phyloP scores from a whole-genome alignment of 2,888 invertebrate genomes.

The Gastrophysa polygoni region DNA sequence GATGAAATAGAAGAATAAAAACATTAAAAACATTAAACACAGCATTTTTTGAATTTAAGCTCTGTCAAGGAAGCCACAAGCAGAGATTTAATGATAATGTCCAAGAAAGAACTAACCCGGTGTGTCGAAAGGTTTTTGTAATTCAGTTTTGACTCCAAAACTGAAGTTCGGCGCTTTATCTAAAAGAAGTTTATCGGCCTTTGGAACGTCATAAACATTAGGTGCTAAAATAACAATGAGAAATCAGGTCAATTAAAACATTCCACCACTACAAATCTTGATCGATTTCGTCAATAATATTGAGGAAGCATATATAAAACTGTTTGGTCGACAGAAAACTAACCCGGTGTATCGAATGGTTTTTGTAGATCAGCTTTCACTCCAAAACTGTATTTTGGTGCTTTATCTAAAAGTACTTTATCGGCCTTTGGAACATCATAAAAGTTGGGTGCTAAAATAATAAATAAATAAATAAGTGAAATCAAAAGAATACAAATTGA shows the following conservation, averaged over 20 bases:
- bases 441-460: constrained; percentile 61
- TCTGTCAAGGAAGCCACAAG: no score
- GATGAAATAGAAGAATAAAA: no score
- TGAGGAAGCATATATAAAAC: not conserved
- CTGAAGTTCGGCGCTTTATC: constrained; percentile 68
- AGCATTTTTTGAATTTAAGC: no score
- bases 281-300: no score
- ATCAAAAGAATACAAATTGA: constrained; percentile 1
- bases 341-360: constrained; percentile 66
- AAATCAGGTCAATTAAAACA: not conserved
- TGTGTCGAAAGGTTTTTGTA: constrained; percentile 65
- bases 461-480: constrained; percentile 6
- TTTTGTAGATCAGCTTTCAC: constrained; percentile 66
- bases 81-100: no score
- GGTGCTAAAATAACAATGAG: constrained; percentile 58
- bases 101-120: constrained; percentile 60
- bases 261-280: no score
- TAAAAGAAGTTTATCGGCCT: constrained; percentile 61
- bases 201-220: constrained; percentile 63
- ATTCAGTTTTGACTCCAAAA: constrained; percentile 69
- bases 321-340: constrained; percentile 9
- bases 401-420: constrained; percentile 55
- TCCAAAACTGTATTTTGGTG: constrained; percentile 71
- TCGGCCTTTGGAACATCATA: constrained; percentile 67
- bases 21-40: no score